Evolutionary conservation across 2,888 invertebrate genomes (phyloP).

Genomic region (Chymomyza fuscimana): DNA sequence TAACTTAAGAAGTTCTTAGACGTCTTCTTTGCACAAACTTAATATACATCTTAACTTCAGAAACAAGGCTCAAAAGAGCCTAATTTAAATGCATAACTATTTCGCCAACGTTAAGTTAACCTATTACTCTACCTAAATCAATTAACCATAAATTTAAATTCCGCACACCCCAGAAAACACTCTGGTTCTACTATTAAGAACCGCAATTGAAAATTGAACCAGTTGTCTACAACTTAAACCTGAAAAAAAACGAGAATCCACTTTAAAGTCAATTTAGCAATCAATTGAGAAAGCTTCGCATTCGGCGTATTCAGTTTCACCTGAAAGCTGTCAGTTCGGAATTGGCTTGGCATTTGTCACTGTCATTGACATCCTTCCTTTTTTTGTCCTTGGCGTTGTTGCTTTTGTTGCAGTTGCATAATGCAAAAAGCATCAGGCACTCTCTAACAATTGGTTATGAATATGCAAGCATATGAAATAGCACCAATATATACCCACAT

Average conservation of each 20-base stretch:
- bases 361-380: constrained; percentile 13
- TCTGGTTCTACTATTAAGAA: not conserved
- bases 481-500: constrained; percentile 36
- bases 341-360: constrained; percentile 7
- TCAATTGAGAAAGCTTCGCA: not conserved
- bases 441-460: constrained; percentile 19
- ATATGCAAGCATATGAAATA: constrained; percentile 22
- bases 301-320: not conserved
- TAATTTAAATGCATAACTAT: too few relatives aligned
- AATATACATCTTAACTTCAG: too few relatives aligned
- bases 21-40: too few relatives aligned
- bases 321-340: not conserved
- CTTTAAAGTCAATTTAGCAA: not conserved
- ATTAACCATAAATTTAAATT: too few relatives aligned
- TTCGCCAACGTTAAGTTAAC: too few relatives aligned
- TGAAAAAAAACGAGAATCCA: not conserved
- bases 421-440: constrained; percentile 64
- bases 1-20: too few relatives aligned
- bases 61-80: too few relatives aligned
- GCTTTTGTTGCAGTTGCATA: constrained; percentile 50
- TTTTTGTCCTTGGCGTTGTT: constrained; percentile 31
- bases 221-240: not conserved
- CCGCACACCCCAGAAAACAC: too few relatives aligned
- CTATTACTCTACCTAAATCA: too few relatives aligned
- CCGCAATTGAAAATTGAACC: not conserved